These are phyloP conservation scores for Xenopus tropicalis DNA, from an alignment of 2,113 vertebrate genomes.

Conservation along the genomic window UCB_Xtro_10.0 CM004443.2:74038501-74039000, in stretches of 20 bases:
- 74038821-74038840: too few species aligned
- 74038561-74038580: background rate
- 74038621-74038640: too few species aligned
- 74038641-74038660: background rate
- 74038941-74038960: too few species aligned
- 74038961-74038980: too few species aligned
- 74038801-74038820: too few species aligned
- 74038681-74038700: slow-evolving; percentile 19
- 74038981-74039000: too few species aligned
- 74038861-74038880: too few species aligned
- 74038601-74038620: background rate
- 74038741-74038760: slow-evolving; percentile 19
- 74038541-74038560: background rate
- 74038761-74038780: background rate
- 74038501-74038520: slow-evolving; percentile 51
- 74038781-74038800: background rate
- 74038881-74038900: too few species aligned
- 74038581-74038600: background rate
- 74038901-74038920: too few species aligned
- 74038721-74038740: slow-evolving; percentile 13
- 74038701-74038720: background rate
- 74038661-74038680: slow-evolving; percentile 23
- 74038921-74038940: too few species aligned
- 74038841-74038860: too few species aligned
- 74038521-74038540: background rate